These are phyloP conservation scores for Bursaphelenchus okinawaensis DNA, from an alignment of 2,888 invertebrate species.

Conservation along the genomic window DNA sequence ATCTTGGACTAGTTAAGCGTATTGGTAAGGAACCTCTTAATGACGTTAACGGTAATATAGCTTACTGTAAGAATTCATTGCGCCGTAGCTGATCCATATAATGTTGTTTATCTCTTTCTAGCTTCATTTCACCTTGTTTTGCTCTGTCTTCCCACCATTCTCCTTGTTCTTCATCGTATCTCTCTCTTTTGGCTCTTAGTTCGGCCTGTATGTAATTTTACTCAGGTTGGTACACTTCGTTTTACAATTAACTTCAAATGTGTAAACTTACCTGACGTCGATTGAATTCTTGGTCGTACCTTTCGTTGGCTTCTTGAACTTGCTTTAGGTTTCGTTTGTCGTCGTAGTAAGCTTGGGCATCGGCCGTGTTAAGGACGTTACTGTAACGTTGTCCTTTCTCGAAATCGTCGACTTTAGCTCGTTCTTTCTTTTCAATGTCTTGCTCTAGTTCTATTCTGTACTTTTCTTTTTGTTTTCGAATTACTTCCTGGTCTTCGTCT, in stretches of 20 bases:
- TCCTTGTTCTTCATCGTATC: slow-evolving; percentile 20
- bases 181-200: neutral
- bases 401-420: slow-evolving; percentile 16
- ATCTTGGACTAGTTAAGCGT: no score
- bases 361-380: slow-evolving; percentile 20
- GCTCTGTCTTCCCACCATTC: slow-evolving; percentile 26
- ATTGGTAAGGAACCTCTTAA: no score
- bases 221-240: no score
- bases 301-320: neutral
- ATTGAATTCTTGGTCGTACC: slow-evolving; percentile 14
- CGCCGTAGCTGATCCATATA: slow-evolving; percentile 22
- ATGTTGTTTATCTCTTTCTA: slow-evolving; percentile 18
- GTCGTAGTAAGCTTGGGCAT: slow-evolving; percentile 14
- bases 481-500: slow-evolving; percentile 15
- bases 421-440: slow-evolving; percentile 9
- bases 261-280: neutral
- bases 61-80: slow-evolving; percentile 14
- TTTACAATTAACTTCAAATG: slow-evolving; percentile 8
- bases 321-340: slow-evolving; percentile 2
- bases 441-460: slow-evolving; percentile 18
- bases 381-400: slow-evolving; percentile 8
- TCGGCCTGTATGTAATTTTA: slow-evolving; percentile 17
- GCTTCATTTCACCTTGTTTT: neutral
- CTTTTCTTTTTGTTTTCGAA: neutral
- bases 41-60: no score